Base-by-base conservation (phyloP, 2,888 invertebrate species). In the Tenthredo scrophulariae region DNA sequence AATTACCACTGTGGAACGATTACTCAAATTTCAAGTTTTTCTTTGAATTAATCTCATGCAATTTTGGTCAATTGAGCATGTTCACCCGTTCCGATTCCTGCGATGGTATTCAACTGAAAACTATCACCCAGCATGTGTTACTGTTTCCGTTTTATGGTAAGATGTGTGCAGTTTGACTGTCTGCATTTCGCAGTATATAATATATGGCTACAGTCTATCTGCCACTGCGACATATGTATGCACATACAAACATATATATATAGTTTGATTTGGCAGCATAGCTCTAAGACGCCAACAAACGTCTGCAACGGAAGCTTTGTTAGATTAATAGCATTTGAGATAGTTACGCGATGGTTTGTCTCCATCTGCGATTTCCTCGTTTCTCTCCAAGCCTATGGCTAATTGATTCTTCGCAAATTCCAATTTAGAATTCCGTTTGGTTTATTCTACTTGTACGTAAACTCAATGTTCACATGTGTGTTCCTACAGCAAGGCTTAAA, bases 201-300 rank as follows among this genome's bases (percentile, higher is more conserved):
- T 72, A 72, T 43, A 43, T 40, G n/a, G 10, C 40, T 22, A 74
- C 13, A 74, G 72, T 43, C 40, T 43, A 74, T 26, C 33, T 18
- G 15, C 67, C 15, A 33, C 33, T 18, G 67, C 18, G 29, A 33
- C 33, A 67, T 67, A 67, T 18, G 67, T 43, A 22, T 37, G 37
- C 43, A 70, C 37, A 37, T 10, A 43, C 7, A 26, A 22, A 37
- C n/a, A 40, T 22, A n/a, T 40, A 7, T 43, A 22, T n/a, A 40
- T 43, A 74, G 72, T 74, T 74, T 74, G 72, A 43, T 43, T 74
- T 74, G 72, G 72, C 72, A 74, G 72, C 72, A 74, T 43, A 22
- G n/a, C 72, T 43, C 43, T 3, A 22, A 74, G 72, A 74, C 43
- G 72, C 43, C 43, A 74, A 74, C 72, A 43, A 43, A 74, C 72